Evolutionary conservation across 2,888 invertebrate genomes (phyloP), one percentile per base, ranked within the genome.

Genomic region (Diplazon laetatorius): DNA sequence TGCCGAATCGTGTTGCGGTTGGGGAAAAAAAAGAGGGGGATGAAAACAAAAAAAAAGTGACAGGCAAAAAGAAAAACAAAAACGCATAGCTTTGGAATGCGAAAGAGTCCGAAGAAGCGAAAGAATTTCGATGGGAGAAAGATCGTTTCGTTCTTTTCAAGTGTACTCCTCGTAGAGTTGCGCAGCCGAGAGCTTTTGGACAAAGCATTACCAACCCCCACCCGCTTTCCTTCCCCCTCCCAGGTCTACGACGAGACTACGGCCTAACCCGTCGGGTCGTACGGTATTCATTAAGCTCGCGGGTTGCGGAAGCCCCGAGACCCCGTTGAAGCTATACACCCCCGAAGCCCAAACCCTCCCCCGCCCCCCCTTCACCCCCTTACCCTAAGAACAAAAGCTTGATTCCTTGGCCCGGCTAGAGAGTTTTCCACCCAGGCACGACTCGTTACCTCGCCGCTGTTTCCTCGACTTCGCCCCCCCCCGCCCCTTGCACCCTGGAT

Each of bases 311-410:
- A 39, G 39, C 20, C 39, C 14, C 52, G 50, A 10, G 16, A 37
- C n/a, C 20, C 22, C 48, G 65, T 8, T 37, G 65, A 65, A 65
- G 20, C 48, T 66, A 22, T 39, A 37, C 6, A 30, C 30, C 2
- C 39, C 39, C 65, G 65, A 52, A 66, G 50, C 25, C 50, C 48
- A n/a, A n/a, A n/a, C n/a, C n/a, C n/a, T n/a, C n/a, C n/a, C n/a
- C n/a, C n/a, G n/a, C n/a, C n/a, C n/a, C n/a, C n/a, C n/a, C n/a
- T n/a, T n/a, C n/a, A n/a, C n/a, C n/a, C n/a, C n/a, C n/a, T 30
- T 50, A 37, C 22, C 65, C 37, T 18, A 39, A 52, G 65, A 52
- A 66, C 65, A 66, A 66, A 66, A 66, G 65, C 5, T 52, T 66
- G 65, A 66, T 52, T 52, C 52, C 30, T 52, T 52, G 39, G 39